Percentiles rank a stretch among this genome's conserved stretches.
Evolutionary conservation across 1,140 invertebrate species (phyloP).

Genomic region (Drosophila grimshawi): DNA sequence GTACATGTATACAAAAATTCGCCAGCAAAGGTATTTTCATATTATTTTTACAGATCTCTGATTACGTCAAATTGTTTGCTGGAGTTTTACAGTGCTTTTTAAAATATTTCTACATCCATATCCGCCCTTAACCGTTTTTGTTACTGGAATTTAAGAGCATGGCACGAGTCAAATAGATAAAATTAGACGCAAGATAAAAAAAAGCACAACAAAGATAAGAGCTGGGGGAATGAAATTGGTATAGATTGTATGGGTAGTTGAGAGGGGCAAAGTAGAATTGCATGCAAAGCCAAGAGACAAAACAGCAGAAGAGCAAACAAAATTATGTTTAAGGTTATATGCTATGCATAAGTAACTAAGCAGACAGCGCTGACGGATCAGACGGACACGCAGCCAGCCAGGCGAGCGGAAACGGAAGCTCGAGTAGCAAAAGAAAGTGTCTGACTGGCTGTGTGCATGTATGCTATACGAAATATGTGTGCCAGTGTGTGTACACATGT

Average conservation of each 20-base stretch:
- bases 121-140: background rate
- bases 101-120: background rate
- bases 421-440: slow-evolving; percentile 81
- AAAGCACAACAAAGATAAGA: slow-evolving; percentile 49
- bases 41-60: no score
- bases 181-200: slow-evolving; percentile 56
- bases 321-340: slow-evolving; percentile 83
- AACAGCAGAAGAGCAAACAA: slow-evolving; percentile 75
- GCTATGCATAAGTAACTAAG: slow-evolving; percentile 81
- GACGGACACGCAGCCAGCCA: slow-evolving; percentile 31
- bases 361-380: slow-evolving; percentile 40
- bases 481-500: slow-evolving; percentile 21
- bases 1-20: background rate
- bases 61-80: no score
- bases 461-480: slow-evolving; percentile 24
- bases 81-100: background rate
- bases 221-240: background rate
- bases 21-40: no score
- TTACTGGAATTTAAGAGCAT: background rate
- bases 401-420: slow-evolving; percentile 74
- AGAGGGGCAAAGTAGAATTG: slow-evolving; percentile 57
- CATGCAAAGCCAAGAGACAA: slow-evolving; percentile 55
- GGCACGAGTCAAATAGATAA: slow-evolving; percentile 70
- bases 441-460: slow-evolving; percentile 66
- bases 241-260: slow-evolving; percentile 2